Base-by-base conservation (phyloP, 2,888 invertebrate species). In the Campoplex nolae region DNA sequence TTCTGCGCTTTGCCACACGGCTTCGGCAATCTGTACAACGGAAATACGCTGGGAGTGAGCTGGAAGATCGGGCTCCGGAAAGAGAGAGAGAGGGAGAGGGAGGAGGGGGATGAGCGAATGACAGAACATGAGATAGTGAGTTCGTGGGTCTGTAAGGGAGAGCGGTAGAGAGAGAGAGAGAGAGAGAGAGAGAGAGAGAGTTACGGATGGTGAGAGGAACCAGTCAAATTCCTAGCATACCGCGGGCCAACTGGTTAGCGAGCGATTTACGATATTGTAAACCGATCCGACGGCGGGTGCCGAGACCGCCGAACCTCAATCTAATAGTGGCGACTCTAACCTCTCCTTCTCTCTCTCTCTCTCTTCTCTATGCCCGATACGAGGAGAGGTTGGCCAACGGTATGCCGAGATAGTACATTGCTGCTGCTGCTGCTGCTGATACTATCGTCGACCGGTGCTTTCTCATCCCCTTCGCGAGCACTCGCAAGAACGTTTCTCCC, bases 201-300 rank as follows among this genome's bases (percentile, higher is more conserved):
- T 78, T 74, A 83, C 81, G 76, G 80, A 74, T 87, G 84, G 85
- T 83, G 86, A 89, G 88, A 85, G 88, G 89, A 88, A 90, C 90
- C 91, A 90, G 92, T 90, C 91, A 90, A 93, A 94, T 94, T 93
- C 93, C 92, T 90, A 88, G 91, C 92, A 93, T 94, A 92, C 93
- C 93, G 91, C 91, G 91, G 91, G 93, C 93, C 92, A 90, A 93
- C 93, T 93, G 94, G 94, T 94, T 93, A 93, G 93, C 93, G 91
- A 92, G 92, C 93, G 94, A 94, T 94, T 94, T 94, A 94, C 93
- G 93, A 93, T 94, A 94, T 94, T 93, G 93, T 93, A 93, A 94
- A 94, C 93, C 93, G 92, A 94, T 93, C 92, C 91, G 92, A 92
- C 91, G 92, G 91, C 90, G 90, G 91, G 88, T 90, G 90, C 92